phyloP scores from a whole-genome alignment of 2,888 invertebrate genomes.

The Prosapia bicincta region DNA sequence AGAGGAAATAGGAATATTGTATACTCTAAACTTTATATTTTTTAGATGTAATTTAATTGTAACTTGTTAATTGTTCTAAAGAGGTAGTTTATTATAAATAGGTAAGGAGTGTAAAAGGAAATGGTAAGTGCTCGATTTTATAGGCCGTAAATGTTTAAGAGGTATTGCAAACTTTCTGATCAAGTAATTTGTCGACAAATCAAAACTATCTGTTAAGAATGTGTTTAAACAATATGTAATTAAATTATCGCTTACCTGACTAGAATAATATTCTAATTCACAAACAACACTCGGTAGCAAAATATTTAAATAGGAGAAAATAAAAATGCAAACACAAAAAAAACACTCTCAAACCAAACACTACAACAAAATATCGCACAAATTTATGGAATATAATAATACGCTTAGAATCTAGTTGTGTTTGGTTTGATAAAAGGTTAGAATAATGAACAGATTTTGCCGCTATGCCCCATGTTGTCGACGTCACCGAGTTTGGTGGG shows the following conservation, averaged over 20 bases:
- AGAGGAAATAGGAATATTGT: too few relatives aligned
- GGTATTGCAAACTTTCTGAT: background rate
- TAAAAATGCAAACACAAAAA: background rate
- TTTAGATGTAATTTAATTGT: too few relatives aligned
- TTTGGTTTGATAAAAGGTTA: background rate
- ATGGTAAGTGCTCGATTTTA: background rate
- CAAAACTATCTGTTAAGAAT: background rate
- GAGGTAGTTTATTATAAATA: background rate
- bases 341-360: background rate
- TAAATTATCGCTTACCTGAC: background rate
- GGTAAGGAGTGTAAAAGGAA: background rate
- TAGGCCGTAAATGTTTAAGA: background rate
- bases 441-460: background rate
- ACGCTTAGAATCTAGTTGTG: background rate
- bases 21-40: too few relatives aligned
- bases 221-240: background rate
- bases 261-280: background rate
- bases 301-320: too few relatives aligned
- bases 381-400: background rate
- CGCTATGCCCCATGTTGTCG: background rate
- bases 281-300: background rate
- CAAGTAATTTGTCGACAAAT: background rate
- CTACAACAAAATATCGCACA: background rate
- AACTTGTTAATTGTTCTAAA: background rate
- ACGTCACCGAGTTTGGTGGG: background rate